A percentile compares a stretch with the other conserved stretches of the same genome.
These are phyloP conservation scores for Oreochromis niloticus DNA, from an alignment of 2,113 vertebrate genomes.

Conservation along the genomic window DNA sequence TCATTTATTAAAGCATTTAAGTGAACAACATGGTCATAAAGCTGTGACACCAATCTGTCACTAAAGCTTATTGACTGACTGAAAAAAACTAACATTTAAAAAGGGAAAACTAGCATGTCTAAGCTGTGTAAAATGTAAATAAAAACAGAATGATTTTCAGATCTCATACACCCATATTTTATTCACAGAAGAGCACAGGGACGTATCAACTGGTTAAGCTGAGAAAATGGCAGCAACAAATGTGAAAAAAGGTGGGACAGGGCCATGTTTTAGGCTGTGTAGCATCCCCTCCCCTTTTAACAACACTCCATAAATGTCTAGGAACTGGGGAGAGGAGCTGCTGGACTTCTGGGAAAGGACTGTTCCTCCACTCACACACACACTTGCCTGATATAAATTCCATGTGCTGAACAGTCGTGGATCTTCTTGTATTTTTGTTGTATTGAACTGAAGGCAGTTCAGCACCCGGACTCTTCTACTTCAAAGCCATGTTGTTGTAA, in stretches of 20 bases:
- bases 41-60: not conserved
- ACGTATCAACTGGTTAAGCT: not conserved
- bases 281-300: not conserved
- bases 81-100: not conserved
- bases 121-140: not conserved
- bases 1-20: not conserved
- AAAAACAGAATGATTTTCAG: not conserved
- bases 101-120: not conserved
- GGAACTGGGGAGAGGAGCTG: not conserved
- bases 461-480: not conserved
- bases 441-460: not conserved
- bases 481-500: not conserved
- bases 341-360: not conserved
- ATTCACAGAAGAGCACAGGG: not conserved
- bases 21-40: not conserved
- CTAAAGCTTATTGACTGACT: not conserved
- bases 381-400: not conserved
- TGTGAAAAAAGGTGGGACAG: not conserved
- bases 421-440: not conserved
- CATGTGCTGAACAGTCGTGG: not conserved
- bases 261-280: not conserved
- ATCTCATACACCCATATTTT: not conserved
- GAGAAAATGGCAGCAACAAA: not conserved
- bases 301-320: not conserved
- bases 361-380: not conserved